Evolutionary conservation across 2,113 vertebrate genomes (phyloP).

Genomic region (human (Homo sapiens)): GRCh38 chrX:109864001-109864500

Average conservation of each 20-base stretch:
- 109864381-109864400: neutral
- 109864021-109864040: neutral
- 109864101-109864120: neutral
- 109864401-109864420: neutral
- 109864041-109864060: conserved; percentile 2
- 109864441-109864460: conserved; percentile 19
- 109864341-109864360: neutral
- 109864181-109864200: neutral
- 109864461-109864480: neutral
- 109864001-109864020: neutral
- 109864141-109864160: neutral
- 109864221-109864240: conserved; percentile 9
- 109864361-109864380: neutral
- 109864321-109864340: conserved; percentile 4
- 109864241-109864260: neutral
- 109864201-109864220: neutral
- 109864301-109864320: neutral
- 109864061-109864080: neutral
- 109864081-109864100: neutral
- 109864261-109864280: neutral
- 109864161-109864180: neutral
- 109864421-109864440: conserved; percentile 6
- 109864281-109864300: neutral
- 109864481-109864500: conserved; percentile 62
- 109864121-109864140: neutral